Evolutionary conservation across 2,888 invertebrate genomes (phyloP), one percentile per base, ranked within the genome.

Genomic region (Trissolcus brochymenae): DNA sequence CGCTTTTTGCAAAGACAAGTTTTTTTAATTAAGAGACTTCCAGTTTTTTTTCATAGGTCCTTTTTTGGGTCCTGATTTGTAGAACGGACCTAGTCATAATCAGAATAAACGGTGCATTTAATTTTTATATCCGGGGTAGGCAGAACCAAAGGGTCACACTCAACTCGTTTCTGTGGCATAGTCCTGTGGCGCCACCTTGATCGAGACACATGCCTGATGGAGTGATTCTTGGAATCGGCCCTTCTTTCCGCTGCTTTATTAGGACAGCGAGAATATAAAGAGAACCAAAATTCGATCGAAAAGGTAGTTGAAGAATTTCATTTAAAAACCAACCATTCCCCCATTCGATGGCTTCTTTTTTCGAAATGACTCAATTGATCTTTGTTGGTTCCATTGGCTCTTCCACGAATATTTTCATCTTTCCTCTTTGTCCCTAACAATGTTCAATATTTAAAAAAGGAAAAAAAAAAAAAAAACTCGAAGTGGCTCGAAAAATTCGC

Each of bases 161-260:
- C 35, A 86, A 84, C 87, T 85, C 85, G 85, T 76, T 84, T 81
- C 81, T 80, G 85, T 84, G 83, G 82, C 82, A 81, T 81, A 84
- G 81, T 81, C 83, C 77, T 76, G 78, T 82, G 83, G 83, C 83
- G 84, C 84, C 83, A 83, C 83, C 80, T 82, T 80, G 79, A 76
- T 76, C 81, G 79, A 81, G 82, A 83, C 82, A 81, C 82, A 82
- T 81, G 83, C 81, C 82, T 81, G 81, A 82, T 81, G 82, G 65
- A 81, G 72, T 70, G 80, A 78, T 85, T 85, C 83, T 81, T 72
- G 80, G 84, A 85, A 85, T 79, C 75, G 76, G 79, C 67, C 79
- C 79, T 80, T 78, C 77, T 81, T 81, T 79, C 80, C 80, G 81
- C 81, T 79, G 78, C 81, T 81, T 82, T 80, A 81, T 80, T 79